Evolutionary conservation across 2,888 invertebrate species (phyloP).

Genomic region (Tolmerus cingulatus): DNA sequence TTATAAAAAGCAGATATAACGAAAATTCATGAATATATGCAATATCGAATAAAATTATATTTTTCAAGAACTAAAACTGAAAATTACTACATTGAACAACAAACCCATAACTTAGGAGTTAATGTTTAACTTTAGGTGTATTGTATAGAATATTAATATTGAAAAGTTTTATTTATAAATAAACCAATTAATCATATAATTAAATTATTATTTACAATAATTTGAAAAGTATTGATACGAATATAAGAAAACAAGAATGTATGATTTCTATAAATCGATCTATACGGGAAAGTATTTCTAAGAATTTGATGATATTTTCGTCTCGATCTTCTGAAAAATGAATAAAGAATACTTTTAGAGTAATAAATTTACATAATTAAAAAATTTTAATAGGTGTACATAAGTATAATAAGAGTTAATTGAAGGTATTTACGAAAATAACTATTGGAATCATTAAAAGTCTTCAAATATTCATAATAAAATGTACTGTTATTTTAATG

Average conservation of each 20-base stretch:
- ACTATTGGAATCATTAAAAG: not conserved
- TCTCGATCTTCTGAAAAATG: constrained; percentile 21
- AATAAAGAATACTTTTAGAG: not conserved
- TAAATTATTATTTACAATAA: constrained; percentile 22
- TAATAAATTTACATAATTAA: not conserved
- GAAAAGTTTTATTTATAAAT: not conserved
- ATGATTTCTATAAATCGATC: not conserved
- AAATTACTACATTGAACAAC: not conserved
- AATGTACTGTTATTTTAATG: too few relatives aligned
- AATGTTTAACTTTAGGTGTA: not conserved
- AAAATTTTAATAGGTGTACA: not conserved
- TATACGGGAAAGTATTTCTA: constrained; percentile 28
- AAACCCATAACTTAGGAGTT: not conserved
- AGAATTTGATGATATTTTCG: constrained; percentile 35
- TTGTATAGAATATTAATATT: not conserved
- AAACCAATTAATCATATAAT: not conserved
- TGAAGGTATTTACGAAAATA: too few relatives aligned
- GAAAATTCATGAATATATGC: constrained; percentile 27
- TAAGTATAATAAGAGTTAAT: not conserved
- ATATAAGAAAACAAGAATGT: not conserved
- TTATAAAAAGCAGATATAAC: not conserved
- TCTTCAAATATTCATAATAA: too few relatives aligned
- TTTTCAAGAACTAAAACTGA: constrained; percentile 22
- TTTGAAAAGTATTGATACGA: not conserved
- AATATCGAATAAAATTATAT: constrained; percentile 14